Evolutionary conservation across 2,113 vertebrate genomes (phyloP).

Genomic region (Monopterus albus): DNA sequence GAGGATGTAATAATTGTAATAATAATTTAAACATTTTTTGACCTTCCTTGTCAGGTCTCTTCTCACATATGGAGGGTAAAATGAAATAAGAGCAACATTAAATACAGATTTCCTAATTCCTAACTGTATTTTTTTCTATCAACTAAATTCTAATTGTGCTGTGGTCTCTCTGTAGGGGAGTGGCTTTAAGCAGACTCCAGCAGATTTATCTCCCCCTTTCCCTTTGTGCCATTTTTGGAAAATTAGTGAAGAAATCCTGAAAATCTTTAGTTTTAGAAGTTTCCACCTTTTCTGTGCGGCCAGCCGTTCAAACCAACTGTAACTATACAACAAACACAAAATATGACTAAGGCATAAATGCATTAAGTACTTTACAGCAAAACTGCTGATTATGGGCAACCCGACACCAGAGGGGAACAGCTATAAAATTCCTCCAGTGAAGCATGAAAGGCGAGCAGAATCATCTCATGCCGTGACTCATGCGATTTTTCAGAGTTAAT

Average conservation of each 20-base stretch:
- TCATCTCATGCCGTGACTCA: background rate
- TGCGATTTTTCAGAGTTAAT: background rate
- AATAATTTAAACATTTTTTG: background rate
- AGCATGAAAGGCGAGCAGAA: background rate
- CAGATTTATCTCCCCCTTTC: background rate
- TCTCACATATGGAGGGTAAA: background rate
- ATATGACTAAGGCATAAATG: background rate
- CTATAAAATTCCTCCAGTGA: background rate
- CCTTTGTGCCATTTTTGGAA: background rate
- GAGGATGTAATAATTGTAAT: too few species aligned
- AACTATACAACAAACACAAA: background rate
- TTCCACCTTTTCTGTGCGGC: too few species aligned
- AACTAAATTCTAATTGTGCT: background rate
- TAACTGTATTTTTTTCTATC: background rate
- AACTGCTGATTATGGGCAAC: background rate
- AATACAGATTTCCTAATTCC: slow-evolving; percentile 5
- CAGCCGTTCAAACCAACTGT: background rate
- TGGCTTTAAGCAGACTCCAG: background rate
- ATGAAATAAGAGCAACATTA: too few species aligned
- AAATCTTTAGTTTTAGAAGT: too few species aligned
- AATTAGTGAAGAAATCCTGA: too few species aligned
- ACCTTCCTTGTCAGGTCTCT: background rate
- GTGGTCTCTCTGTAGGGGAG: background rate
- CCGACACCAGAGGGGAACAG: background rate
- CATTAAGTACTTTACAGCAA: background rate